Percentiles rank a stretch among this genome's conserved stretches.
Evolutionary conservation across 30 jellyfish, hydroid and myxozoan genomes (phyloP).

Genomic region (Cassiopea xamachana): DNA sequence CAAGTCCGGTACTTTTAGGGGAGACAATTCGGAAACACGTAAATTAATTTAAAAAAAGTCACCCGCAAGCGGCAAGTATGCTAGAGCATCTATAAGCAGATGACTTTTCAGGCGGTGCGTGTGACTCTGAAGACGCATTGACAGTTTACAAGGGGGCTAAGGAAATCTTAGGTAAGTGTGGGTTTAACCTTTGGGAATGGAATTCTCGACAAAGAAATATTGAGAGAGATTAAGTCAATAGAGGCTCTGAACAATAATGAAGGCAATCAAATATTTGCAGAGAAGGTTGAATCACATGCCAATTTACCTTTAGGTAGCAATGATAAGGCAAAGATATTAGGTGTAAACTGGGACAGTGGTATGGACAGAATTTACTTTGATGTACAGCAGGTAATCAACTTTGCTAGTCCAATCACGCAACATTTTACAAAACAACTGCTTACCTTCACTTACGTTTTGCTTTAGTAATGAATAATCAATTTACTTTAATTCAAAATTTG

Average conservation of each 20-base stretch:
- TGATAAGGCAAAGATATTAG: neutral
- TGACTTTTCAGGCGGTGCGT: conserved; percentile 30
- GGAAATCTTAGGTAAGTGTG: conserved; percentile 34
- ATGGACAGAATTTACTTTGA: conserved; percentile 48
- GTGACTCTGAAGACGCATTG: conserved; percentile 24
- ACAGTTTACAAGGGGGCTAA: conserved; percentile 26
- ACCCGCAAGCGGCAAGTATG: no score
- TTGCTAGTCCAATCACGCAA: conserved; percentile 49
- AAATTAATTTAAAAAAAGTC: neutral
- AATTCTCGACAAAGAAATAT: conserved; percentile 68
- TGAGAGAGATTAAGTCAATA: no score
- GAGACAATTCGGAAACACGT: no score
- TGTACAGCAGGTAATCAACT: conserved; percentile 13
- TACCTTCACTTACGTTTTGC: no score
- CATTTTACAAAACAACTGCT: no score
- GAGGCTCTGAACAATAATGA: no score
- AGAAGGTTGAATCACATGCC: conserved; percentile 3
- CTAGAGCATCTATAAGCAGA: conserved; percentile 16
- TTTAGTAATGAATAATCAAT: no score
- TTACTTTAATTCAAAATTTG: no score
- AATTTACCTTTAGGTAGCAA: neutral
- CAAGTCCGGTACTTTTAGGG: conserved; percentile 28
- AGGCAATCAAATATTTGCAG: neutral
- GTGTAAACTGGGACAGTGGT: conserved; percentile 64
- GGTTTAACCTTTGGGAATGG: conserved; percentile 68